These are phyloP conservation scores for Dryocosmus kuriphilus DNA, from an alignment of 2,888 invertebrate species.

Conservation along the genomic window DNA sequence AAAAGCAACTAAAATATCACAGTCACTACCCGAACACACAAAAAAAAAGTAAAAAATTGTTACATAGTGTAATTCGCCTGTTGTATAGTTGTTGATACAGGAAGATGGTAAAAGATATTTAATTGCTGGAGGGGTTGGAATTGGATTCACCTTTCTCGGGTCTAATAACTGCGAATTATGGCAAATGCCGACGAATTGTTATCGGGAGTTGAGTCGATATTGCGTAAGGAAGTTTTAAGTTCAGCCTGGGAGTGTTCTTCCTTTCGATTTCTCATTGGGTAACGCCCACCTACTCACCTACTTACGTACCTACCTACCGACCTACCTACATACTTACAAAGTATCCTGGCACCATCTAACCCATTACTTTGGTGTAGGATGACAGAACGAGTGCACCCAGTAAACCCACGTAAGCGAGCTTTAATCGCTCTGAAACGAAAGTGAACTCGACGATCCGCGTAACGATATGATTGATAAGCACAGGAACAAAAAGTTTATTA, in stretches of 20 bases:
- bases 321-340: slow-evolving; percentile 49
- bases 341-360: not conserved
- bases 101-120: not conserved
- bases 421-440: slow-evolving; percentile 22
- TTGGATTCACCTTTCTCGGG: not conserved
- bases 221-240: slow-evolving; percentile 47
- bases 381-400: slow-evolving; percentile 59
- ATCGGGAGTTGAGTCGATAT: slow-evolving; percentile 31
- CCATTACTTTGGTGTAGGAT: slow-evolving; percentile 50
- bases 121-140: not conserved
- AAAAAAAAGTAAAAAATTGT: too few species aligned
- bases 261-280: slow-evolving; percentile 58
- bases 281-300: slow-evolving; percentile 52
- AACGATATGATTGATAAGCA: not conserved
- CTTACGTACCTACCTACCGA: slow-evolving; percentile 39
- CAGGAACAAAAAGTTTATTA: not conserved
- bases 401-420: slow-evolving; percentile 46
- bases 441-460: not conserved
- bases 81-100: not conserved
- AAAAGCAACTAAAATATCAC: too few species aligned
- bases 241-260: slow-evolving; percentile 58
- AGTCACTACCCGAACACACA: too few species aligned
- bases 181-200: slow-evolving; percentile 40
- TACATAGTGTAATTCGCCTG: too few species aligned
- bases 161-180: slow-evolving; percentile 19